A percentile compares a stretch with the other conserved stretches of the same genome.
phyloP scores from a whole-genome alignment of 2,113 vertebrate genomes.

The Trematocara nigrifrons region DNA sequence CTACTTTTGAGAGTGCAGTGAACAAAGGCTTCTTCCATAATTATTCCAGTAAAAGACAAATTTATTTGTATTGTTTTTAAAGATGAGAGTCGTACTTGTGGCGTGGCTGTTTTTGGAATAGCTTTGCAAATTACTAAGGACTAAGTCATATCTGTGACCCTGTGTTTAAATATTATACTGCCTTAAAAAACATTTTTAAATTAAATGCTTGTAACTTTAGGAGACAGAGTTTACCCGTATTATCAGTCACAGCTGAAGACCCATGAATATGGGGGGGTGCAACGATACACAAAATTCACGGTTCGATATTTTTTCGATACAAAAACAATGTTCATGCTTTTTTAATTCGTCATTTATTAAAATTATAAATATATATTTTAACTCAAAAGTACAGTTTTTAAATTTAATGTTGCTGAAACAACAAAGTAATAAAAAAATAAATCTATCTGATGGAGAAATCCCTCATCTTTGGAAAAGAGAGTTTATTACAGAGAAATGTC shows the following conservation, averaged over 20 bases:
- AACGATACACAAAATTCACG: too few species aligned
- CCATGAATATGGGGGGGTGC: neutral
- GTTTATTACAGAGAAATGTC: too few species aligned
- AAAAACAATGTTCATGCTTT: too few species aligned
- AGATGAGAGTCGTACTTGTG: neutral
- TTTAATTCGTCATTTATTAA: too few species aligned
- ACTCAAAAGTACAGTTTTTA: too few species aligned
- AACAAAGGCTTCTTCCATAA: neutral
- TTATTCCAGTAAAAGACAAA: neutral
- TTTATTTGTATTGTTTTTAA: neutral
- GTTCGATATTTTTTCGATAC: too few species aligned
- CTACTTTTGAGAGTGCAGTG: neutral
- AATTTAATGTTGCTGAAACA: too few species aligned
- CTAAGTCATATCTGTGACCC: neutral
- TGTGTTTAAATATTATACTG: neutral
- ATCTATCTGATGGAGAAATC: too few species aligned
- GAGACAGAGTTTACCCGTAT: neutral
- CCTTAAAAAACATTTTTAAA: neutral
- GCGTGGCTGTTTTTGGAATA: neutral
- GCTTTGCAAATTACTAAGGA: neutral
- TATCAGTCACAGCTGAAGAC: neutral
- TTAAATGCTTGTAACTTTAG: neutral
- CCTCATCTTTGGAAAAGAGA: too few species aligned
- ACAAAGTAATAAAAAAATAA: too few species aligned
- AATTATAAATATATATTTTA: too few species aligned